Evolutionary conservation across 2,113 vertebrate genomes (phyloP).

Genomic region (Parotia lawesii): DNA sequence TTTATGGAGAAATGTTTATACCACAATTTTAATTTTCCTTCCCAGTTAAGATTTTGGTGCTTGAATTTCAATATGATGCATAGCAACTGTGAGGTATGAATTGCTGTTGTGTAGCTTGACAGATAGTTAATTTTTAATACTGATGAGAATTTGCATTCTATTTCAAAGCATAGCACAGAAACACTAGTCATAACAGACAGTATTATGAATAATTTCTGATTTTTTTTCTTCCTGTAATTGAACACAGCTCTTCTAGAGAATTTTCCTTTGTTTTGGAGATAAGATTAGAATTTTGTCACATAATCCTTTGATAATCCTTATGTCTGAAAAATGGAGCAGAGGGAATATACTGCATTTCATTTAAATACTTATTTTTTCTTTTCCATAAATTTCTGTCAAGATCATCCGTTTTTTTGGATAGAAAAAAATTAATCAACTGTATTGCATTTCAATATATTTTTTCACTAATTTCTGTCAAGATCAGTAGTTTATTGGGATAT

Average conservation of each 20-base stretch:
- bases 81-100: neutral
- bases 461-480: neutral
- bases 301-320: neutral
- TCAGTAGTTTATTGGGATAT: neutral
- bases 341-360: neutral
- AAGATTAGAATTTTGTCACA: neutral
- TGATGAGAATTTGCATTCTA: neutral
- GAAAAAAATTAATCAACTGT: neutral
- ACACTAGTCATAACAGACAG: neutral
- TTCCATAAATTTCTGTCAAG: neutral
- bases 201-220: neutral
- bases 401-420: neutral
- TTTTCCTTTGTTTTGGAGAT: neutral
- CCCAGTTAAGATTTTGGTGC: neutral
- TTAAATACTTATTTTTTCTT: neutral
- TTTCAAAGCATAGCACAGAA: neutral
- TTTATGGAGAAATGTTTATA: neutral
- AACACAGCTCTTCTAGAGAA: neutral
- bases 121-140: neutral
- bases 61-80: neutral
- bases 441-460: neutral
- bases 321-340: neutral
- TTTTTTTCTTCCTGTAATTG: neutral
- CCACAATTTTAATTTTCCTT: neutral
- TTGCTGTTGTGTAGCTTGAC: neutral